These are phyloP conservation scores for Lota lota DNA, from an alignment of 2,113 vertebrate species.

Conservation along the genomic window DNA sequence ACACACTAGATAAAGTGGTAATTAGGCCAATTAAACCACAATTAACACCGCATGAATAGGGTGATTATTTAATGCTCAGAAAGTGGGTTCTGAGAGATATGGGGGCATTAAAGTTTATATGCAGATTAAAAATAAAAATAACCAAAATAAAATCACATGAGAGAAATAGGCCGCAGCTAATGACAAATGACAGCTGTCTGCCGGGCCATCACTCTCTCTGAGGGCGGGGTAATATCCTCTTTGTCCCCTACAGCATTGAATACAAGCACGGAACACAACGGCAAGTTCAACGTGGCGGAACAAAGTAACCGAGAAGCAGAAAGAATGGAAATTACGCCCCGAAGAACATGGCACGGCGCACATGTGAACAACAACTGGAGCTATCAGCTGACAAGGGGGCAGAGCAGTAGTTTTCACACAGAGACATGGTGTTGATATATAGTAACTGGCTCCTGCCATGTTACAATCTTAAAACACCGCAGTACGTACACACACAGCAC, in stretches of 20 bases:
- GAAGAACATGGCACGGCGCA: slow-evolving; percentile 57
- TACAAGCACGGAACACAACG: slow-evolving; percentile 59
- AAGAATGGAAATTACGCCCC: slow-evolving; percentile 39
- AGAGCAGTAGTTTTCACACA: slow-evolving; percentile 51
- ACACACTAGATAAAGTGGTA: slow-evolving; percentile 60
- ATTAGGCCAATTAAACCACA: slow-evolving; percentile 74
- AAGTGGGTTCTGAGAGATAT: slow-evolving; percentile 13
- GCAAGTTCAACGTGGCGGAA: slow-evolving; percentile 70
- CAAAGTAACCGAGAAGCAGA: slow-evolving; percentile 57
- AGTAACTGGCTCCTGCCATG: slow-evolving; percentile 60
- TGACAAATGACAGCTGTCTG: slow-evolving; percentile 71
- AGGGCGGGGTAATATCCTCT: slow-evolving; percentile 51
- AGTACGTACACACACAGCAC: slow-evolving; percentile 23
- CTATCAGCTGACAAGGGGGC: slow-evolving; percentile 46
- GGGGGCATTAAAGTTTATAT: slow-evolving; percentile 16
- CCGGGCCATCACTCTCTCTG: slow-evolving; percentile 59
- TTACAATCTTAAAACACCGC: slow-evolving; percentile 58
- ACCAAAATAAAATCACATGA: slow-evolving; percentile 52
- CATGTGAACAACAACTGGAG: slow-evolving; percentile 53
- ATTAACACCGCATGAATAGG: slow-evolving; percentile 62
- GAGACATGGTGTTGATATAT: slow-evolving; percentile 24
- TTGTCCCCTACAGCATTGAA: slow-evolving; percentile 38
- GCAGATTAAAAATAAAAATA: slow-evolving; percentile 28
- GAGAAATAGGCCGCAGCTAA: slow-evolving; percentile 52
- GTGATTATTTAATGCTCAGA: slow-evolving; percentile 45